Evolutionary conservation across 2,113 vertebrate species (phyloP), one percentile per base, ranked within the genome.

Genomic region (Prionailurus viverrinus): DNA sequence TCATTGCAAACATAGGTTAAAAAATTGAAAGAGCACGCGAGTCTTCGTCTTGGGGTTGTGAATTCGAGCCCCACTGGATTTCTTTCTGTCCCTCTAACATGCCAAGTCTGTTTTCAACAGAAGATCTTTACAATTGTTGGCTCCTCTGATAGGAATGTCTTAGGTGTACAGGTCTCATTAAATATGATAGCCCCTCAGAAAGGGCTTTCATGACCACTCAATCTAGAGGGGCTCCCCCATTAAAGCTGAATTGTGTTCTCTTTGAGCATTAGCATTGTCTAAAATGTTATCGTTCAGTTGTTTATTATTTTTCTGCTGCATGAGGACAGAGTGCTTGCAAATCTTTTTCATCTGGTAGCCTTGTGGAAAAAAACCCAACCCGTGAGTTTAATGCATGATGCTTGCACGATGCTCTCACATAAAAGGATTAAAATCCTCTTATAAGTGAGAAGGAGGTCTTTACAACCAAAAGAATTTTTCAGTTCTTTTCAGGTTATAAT

Each of bases 401-500:
- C 39, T 81, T 41, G 51, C 71, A 87, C 82, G 45, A 85, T 81
- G 33, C 15, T 78, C 48, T 85, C 14, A 93, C 84, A 69, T 61
- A 73, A 88, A 89, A 63, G 31, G 58, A 78, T 78, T 89, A 41
- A 58, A 69, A 21, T 81, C 16, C 12, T 91, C 13, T 79, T 69
- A 81, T 31, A 82, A 65, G 53, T 86, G n/a, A 91, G 45, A 45
- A 3, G 27, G 48, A 85, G 61, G 10, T 81, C n/a, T 88, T 92
- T 86, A 93, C 55, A 94, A 71, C 45, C 48, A 63, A 78, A 73
- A 95, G 23, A 51, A 68, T 23, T 78, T 82, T 76, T 73, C 15
- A 58, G 58, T 95, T 95, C 51, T 73, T 65, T 88, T 87, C n/a
- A 91, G 15, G 27, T 87, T 95, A 61, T 74, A 91, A 55, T 95